These are phyloP conservation scores for Melopsittacus undulatus DNA, from an alignment of 2,797 vertebrate genomes.

Conservation along the genomic window DNA sequence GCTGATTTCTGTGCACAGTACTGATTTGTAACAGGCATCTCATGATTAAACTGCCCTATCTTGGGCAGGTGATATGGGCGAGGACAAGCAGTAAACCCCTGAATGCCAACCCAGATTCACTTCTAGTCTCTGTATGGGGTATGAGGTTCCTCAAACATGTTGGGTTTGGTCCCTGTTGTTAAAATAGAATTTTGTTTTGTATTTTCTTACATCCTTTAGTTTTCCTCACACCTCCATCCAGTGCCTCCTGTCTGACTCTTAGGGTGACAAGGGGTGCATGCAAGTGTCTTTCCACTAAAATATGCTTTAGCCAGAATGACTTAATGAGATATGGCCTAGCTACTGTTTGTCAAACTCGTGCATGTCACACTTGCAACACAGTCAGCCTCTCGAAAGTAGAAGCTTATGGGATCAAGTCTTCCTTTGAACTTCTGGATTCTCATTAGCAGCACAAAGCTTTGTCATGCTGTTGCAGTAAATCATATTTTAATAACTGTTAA, in stretches of 20 bases:
- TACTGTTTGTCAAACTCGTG: not conserved
- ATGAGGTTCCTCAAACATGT: not conserved
- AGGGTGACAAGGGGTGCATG: not conserved
- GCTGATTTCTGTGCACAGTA: not conserved
- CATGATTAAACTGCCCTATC: not conserved
- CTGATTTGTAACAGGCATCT: not conserved
- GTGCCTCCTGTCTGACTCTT: not conserved
- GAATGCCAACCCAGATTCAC: not conserved
- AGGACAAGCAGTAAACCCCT: not conserved
- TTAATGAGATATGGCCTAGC: not conserved
- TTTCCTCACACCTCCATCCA: not conserved
- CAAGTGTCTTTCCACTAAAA: not conserved
- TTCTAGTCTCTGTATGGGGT: not conserved
- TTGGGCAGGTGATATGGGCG: not conserved
- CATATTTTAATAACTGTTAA: constrained; percentile 29
- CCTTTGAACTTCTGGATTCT: constrained; percentile 42
- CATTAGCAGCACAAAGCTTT: not conserved
- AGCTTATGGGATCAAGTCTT: constrained; percentile 25
- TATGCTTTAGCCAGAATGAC: not conserved
- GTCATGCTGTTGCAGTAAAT: constrained; percentile 8
- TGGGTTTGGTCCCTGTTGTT: not conserved
- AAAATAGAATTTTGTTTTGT: not conserved
- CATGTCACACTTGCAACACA: not conserved
- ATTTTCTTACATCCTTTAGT: not conserved
- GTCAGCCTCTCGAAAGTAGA: not conserved